Conservation (phyloP, 2,797 vertebrate species). For the Urocyon cinereoargenteus region DNA sequence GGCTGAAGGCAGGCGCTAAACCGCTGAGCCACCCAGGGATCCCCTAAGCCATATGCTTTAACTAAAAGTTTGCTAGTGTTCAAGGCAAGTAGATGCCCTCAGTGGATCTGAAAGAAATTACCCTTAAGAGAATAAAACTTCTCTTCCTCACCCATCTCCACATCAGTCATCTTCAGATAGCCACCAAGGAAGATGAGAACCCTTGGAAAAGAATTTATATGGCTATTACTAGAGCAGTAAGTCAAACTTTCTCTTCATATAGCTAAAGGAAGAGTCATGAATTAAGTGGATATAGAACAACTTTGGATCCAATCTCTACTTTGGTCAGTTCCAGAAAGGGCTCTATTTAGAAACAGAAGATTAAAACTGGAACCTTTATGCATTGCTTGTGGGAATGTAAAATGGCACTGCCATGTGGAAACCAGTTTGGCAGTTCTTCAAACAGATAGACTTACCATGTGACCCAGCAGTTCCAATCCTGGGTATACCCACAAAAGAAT, state of each 20-base stretch:
- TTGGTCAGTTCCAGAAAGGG: background rate
- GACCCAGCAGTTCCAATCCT: background rate
- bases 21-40: background rate
- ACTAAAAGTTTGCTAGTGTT: background rate
- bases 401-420: background rate
- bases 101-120: background rate
- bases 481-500: background rate
- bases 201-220: background rate
- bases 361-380: background rate
- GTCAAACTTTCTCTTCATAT: background rate
- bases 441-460: background rate
- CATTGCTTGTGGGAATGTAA: background rate
- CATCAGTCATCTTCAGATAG: background rate
- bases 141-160: background rate
- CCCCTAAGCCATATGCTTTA: background rate
- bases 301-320: background rate
- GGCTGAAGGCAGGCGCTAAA: rapidly evolving
- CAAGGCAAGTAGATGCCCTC: background rate
- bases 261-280: background rate
- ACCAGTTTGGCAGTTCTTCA: background rate
- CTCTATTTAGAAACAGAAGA: background rate
- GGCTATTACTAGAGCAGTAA: background rate
- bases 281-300: background rate
- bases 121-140: background rate
- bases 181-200: background rate